Percentiles rank a stretch among this genome's conserved stretches.
Evolutionary conservation across 2,797 vertebrate genomes (phyloP).

Genomic region (Onychomys torridus): DNA sequence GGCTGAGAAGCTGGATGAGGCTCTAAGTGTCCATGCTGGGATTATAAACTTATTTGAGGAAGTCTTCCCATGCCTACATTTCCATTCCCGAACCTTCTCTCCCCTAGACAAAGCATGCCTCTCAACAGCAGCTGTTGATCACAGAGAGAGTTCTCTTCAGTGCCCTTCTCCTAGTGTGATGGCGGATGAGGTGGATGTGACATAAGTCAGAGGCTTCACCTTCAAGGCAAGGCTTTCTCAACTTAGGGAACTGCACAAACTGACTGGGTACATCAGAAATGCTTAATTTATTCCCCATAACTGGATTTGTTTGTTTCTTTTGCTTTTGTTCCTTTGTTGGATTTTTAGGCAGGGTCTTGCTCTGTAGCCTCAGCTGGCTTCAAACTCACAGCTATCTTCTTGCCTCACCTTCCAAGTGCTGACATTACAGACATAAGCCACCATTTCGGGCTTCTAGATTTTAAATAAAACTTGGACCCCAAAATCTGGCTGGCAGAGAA

Average conservation of each 20-base stretch:
- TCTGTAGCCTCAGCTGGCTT: background rate
- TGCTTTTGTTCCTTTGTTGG: background rate
- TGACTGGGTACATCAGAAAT: background rate
- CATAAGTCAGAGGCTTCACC: background rate
- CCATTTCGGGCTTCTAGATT: background rate
- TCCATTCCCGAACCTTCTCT: background rate
- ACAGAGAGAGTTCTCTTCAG: background rate
- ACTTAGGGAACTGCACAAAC: background rate
- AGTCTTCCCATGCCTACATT: background rate
- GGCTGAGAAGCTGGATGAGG: background rate
- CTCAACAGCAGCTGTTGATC: background rate
- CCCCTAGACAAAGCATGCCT: background rate
- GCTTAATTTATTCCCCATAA: background rate
- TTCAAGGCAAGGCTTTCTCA: background rate
- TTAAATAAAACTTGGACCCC: background rate
- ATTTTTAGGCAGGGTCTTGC: background rate
- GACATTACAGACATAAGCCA: background rate
- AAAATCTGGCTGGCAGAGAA: conserved; percentile 6
- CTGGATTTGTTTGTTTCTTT: background rate
- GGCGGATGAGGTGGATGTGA: background rate
- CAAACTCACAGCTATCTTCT: background rate
- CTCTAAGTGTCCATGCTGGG: background rate
- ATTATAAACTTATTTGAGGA: conserved; percentile 6
- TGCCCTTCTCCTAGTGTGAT: background rate
- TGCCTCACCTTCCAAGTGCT: background rate